Evolutionary conservation across 2,113 vertebrate genomes (phyloP).

Genomic region (Telmatochromis sp.): DNA sequence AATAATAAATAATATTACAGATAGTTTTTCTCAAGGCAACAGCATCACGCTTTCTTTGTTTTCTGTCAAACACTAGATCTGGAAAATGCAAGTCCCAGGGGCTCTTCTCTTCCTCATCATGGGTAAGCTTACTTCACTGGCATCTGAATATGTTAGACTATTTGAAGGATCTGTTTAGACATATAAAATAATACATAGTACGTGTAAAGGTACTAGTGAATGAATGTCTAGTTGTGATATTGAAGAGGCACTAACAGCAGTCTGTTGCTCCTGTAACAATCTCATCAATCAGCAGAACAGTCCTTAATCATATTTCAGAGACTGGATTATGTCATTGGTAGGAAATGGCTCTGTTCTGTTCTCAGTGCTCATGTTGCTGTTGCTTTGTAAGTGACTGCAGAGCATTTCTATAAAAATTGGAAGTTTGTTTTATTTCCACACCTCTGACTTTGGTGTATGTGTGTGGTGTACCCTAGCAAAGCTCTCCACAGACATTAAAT

Average conservation of each 20-base stretch:
- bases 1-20: neutral
- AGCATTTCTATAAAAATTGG: neutral
- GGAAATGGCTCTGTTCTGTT: neutral
- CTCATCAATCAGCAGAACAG: constrained; percentile 12
- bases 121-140: neutral
- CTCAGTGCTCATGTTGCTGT: neutral
- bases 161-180: neutral
- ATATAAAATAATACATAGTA: neutral
- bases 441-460: neutral
- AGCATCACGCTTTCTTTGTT: neutral
- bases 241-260: neutral
- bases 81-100: constrained; percentile 4
- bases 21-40: neutral
- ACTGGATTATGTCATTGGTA: neutral
- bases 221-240: neutral
- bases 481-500: neutral
- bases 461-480: neutral
- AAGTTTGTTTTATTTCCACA: neutral
- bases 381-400: neutral
- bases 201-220: neutral
- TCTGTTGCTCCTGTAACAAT: neutral
- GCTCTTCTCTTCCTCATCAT: neutral
- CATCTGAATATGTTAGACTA: neutral
- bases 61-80: neutral
- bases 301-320: neutral